Percentiles rank a stretch among this genome's conserved stretches.
phyloP scores from a whole-genome alignment of 2,888 invertebrate genomes.

The Heliconius charithonia region DNA sequence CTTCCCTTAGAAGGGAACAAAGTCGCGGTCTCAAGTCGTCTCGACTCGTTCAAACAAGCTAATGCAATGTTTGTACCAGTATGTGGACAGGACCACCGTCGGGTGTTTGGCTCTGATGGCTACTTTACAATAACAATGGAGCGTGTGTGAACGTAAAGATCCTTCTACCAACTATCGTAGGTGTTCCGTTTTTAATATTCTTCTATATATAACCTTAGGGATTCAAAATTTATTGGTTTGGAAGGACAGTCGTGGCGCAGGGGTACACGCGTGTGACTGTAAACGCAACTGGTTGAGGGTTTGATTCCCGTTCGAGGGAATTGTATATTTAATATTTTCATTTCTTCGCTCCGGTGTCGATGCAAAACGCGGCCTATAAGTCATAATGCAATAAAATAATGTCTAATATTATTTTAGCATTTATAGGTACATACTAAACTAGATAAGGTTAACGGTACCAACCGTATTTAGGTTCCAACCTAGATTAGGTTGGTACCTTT shows the following conservation, averaged over 20 bases:
- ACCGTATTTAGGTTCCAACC: too few species aligned
- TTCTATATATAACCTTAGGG: background rate
- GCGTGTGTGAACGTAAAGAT: conserved; percentile 58
- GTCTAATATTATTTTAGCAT: too few species aligned
- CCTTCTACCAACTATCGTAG: conserved; percentile 49
- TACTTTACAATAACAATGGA: conserved; percentile 66
- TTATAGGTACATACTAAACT: too few species aligned
- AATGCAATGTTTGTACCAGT: conserved; percentile 31
- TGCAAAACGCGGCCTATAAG: background rate
- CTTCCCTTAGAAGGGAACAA: background rate
- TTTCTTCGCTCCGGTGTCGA: background rate
- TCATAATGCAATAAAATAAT: too few species aligned
- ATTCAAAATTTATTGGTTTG: background rate
- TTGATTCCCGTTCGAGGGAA: background rate
- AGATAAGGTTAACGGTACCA: too few species aligned
- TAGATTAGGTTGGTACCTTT: too few species aligned
- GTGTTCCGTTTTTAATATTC: conserved; percentile 28
- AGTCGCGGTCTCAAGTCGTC: background rate
- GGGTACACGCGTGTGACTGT: background rate
- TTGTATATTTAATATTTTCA: background rate
- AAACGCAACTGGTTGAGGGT: background rate
- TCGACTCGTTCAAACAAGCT: conserved; percentile 24
- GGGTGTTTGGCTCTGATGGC: conserved; percentile 66
- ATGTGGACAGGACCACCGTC: conserved; percentile 68
- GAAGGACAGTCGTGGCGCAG: background rate